Base-by-base conservation (phyloP, 30 jellyfish, hydroid and myxozoan species). In the Aurelia sp. region DNA sequence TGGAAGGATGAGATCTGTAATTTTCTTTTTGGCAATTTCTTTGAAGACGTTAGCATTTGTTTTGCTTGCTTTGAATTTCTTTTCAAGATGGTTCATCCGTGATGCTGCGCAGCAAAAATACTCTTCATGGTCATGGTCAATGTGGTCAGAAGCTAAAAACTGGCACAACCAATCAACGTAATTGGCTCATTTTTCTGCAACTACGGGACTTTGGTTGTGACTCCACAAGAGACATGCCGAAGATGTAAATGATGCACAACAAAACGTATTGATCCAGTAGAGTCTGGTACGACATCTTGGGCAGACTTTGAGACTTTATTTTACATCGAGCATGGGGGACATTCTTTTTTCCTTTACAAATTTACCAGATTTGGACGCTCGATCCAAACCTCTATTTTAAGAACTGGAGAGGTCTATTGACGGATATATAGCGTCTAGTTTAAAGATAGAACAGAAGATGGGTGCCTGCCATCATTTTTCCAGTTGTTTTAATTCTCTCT, bases 271-370 rank as follows among this genome's bases (percentile, higher is more conserved):
- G 85, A 61, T 90, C 97, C 6, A 90, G 81, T 0, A 82, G 90
- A 10, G 97, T 90, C 48, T 82, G 81, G 76, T 90, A 90, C 1
- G 97, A 86, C 7, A 90, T 87, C 72, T 76, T 90, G 21, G 97
- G 97, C 74, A 90, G 57, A 37, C 68, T 73, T 37, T 92, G 89
- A 31, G 97, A 82, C 37, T n/a, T n/a, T n/a, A n/a, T n/a, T n/a
- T n/a, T n/a, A n/a, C n/a, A n/a, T n/a, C n/a, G n/a, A n/a, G n/a
- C n/a, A n/a, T n/a, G n/a, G n/a, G n/a, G n/a, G n/a, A n/a, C n/a
- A n/a, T n/a, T n/a, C n/a, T n/a, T n/a, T n/a, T n/a, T n/a, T n/a
- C n/a, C n/a, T n/a, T n/a, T n/a, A n/a, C n/a, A n/a, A n/a, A n/a
- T n/a, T n/a, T n/a, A n/a, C n/a, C n/a, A n/a, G n/a, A n/a, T n/a